Evolutionary conservation across 1,140 invertebrate genomes (phyloP), one percentile per base, ranked within the genome.

Genomic region (Geopemphigus sp.): DNA sequence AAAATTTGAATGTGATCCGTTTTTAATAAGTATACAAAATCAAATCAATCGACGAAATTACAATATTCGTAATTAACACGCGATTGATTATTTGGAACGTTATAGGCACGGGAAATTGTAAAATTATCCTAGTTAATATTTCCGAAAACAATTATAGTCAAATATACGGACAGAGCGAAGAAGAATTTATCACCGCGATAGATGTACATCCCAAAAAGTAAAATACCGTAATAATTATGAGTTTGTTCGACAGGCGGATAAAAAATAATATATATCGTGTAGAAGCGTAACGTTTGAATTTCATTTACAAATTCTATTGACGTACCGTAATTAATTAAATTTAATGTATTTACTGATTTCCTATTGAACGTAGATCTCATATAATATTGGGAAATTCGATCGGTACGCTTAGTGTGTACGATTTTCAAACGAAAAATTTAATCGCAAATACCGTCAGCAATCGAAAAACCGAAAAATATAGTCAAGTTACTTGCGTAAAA

Each of bases 21-120:
- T 70, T 70, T 26, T 29, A 12, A 70, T 70, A 70, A 70, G 68
- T 70, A 70, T 5, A 8, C 32, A 39, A 39, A 39, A 4, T 39
- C 32, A 39, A 39, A 39, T 39, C 32, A 8, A 39, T 39, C 8
- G 32, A 39, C 8, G 3, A 39, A 39, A 39, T 8, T 39, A 39
- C 3, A 39, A 39, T 39, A 39, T 39, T 4, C 8, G 32, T 39
- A 39, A 39, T n/a, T n/a, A n/a, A n/a, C n/a, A n/a, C n/a, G n/a
- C n/a, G n/a, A n/a, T n/a, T n/a, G n/a, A n/a, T n/a, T 8, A 39
- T 39, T 39, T 8, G 32, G 32, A 8, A 39, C 17, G 50, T 24
- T 70, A 47, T 50, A 78, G 74, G 74, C 15, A 78, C 74, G 14
- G 19, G 14, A 45, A 78, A 47, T 39, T 22, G 74, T 17, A 50